Evolutionary conservation across 2,113 vertebrate species (phyloP).

Genomic region (Hydrolagus affinis): DNA sequence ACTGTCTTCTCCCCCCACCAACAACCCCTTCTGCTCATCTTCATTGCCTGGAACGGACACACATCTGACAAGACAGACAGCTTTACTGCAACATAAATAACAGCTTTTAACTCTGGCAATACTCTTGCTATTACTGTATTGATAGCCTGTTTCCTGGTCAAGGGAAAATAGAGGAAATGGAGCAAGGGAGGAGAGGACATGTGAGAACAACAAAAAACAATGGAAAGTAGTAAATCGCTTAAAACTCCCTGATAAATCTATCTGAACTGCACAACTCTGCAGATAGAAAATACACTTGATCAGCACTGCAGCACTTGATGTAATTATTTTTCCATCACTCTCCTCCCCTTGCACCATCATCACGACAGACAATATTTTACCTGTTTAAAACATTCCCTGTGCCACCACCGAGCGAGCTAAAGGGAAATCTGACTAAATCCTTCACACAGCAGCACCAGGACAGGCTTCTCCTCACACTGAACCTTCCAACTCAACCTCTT

Average conservation of each 20-base stretch:
- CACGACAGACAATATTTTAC: not conserved
- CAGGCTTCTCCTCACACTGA: not conserved
- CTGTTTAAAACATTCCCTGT: not conserved
- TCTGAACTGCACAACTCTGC: not conserved
- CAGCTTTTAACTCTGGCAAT: constrained; percentile 5
- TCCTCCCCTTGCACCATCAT: too few relatives aligned
- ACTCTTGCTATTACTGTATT: not conserved
- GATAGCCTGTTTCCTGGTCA: not conserved
- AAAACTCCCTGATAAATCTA: not conserved
- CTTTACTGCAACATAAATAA: not conserved
- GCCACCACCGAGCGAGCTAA: not conserved
- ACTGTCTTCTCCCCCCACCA: not conserved
- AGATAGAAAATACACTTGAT: not conserved
- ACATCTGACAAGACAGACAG: not conserved
- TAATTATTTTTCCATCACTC: too few relatives aligned
- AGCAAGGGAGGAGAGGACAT: not conserved
- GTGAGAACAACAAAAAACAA: not conserved
- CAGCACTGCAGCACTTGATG: not conserved
- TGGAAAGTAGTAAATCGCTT: not conserved
- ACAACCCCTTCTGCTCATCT: not conserved
- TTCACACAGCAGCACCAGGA: not conserved
- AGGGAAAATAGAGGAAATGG: not conserved
- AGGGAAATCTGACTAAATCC: not conserved
- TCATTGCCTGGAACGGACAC: not conserved
- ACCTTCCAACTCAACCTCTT: not conserved